These are phyloP conservation scores for Emberiza fucata DNA, from an alignment of 2,113 vertebrate species.

Conservation along the genomic window DNA sequence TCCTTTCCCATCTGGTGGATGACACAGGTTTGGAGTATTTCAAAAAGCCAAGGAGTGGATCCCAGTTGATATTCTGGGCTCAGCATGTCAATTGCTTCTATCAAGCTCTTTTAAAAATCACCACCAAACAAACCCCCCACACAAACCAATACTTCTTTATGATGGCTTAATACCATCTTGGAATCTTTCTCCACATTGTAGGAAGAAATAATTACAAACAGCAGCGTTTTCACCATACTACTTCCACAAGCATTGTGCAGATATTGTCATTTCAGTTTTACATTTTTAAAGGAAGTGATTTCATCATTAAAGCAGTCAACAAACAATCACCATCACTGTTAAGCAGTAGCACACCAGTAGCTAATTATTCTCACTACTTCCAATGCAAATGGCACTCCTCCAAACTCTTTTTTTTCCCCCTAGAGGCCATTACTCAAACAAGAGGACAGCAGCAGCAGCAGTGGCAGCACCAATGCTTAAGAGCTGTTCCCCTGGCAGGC, in stretches of 20 bases:
- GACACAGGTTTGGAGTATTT: background rate
- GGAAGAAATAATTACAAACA: background rate
- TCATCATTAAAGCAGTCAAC: background rate
- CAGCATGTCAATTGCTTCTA: background rate
- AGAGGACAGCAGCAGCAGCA: background rate
- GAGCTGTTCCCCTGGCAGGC: background rate
- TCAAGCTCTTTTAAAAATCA: background rate
- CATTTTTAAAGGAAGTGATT: background rate
- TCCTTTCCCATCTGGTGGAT: background rate
- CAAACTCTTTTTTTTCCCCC: background rate
- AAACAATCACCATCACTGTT: background rate
- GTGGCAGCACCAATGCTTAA: background rate
- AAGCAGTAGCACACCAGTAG: background rate
- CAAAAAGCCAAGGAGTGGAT: background rate
- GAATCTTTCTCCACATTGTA: background rate
- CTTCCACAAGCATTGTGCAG: background rate
- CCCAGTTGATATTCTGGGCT: background rate
- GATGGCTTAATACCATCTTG: background rate
- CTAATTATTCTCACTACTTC: background rate
- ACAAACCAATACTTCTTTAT: background rate
- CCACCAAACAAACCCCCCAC: background rate
- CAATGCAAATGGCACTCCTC: background rate
- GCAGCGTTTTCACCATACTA: background rate
- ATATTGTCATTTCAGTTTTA: background rate
- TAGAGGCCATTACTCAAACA: background rate